Evolutionary conservation across 2,797 vertebrate species (phyloP), one percentile per base, ranked within the genome.

Genomic region (Sebastes itinus): DNA sequence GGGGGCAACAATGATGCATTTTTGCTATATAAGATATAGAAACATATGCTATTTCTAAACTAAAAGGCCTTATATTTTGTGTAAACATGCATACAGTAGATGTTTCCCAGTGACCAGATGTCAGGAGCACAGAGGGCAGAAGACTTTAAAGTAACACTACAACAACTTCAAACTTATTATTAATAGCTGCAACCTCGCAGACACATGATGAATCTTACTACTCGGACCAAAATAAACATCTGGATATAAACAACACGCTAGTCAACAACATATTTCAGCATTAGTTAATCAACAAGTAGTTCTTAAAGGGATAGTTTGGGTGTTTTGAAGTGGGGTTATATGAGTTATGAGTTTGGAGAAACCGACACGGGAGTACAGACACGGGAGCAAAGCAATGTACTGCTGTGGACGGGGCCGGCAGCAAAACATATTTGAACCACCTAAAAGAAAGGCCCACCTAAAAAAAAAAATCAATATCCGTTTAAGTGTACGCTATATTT

Each of bases 1-100:
- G 76, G 81, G 46, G 54, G 33, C 3, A 81, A 75, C 59, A 82
- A 35, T 73, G 82, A 89, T 84, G 87, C 73, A 81, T 91, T 89
- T 90, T 85, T 83, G 3, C 65, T 20, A 22, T 11, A 75, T 9
- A 75, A 55, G 11, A 46, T 25, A 73, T 42, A 49, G 52, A 23
- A 61, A 65, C 8, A 2, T 33, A n/a, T 14, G 28, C 9, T 71
- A 59, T 52, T 63, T 79, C 20, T 27, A 55, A n/a, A 35, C 30
- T 42, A 27, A 14, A 49, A 0, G 25, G 20, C 1, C 54, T 32
- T 69, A 8, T 49, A 58, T 1, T 42, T 32, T 20, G 14, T 81
- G 49, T 56, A 68, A 49, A 46, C 58, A 63, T 18, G 8, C 25
- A 30, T 7, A 56, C 54, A 65, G 16, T 25, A 64, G 30, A 60